phyloP scores from a whole-genome alignment of 2,113 vertebrate species.

The Octodon degus region DNA sequence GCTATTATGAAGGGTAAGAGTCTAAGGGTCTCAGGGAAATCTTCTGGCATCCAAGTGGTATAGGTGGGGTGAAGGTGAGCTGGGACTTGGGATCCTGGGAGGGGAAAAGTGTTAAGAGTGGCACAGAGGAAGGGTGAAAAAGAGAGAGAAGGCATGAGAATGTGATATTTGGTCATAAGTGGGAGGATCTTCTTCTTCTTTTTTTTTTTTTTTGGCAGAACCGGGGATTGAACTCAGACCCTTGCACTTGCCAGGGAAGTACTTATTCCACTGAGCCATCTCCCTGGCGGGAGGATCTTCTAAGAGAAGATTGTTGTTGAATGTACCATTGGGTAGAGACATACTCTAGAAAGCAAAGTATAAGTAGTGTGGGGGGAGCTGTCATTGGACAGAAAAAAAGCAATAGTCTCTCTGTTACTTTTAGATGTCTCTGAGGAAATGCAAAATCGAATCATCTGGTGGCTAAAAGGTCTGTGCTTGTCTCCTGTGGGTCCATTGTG shows the following conservation, averaged over 20 bases:
- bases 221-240: too few species aligned
- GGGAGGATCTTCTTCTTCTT: neutral
- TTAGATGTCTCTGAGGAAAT: constrained; percentile 69
- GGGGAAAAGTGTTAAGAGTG: neutral
- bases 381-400: neutral
- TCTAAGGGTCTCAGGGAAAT: neutral
- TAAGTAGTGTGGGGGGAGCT: neutral
- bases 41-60: neutral
- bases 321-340: neutral
- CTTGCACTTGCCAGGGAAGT: too few species aligned
- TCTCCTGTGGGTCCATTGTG: neutral
- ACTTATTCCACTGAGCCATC: too few species aligned
- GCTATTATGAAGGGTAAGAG: neutral
- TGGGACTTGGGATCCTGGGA: neutral
- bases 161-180: neutral
- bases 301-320: neutral
- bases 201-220: too few species aligned
- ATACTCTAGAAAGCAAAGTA: constrained; percentile 26
- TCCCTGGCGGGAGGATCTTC: neutral
- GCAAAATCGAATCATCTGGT: constrained; percentile 70
- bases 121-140: neutral
- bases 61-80: neutral
- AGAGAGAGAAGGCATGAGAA: neutral
- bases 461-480: constrained; percentile 76
- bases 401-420: constrained; percentile 64